phyloP scores from a whole-genome alignment of 2,113 vertebrate genomes.

The Thryonomys swinderianus region DNA sequence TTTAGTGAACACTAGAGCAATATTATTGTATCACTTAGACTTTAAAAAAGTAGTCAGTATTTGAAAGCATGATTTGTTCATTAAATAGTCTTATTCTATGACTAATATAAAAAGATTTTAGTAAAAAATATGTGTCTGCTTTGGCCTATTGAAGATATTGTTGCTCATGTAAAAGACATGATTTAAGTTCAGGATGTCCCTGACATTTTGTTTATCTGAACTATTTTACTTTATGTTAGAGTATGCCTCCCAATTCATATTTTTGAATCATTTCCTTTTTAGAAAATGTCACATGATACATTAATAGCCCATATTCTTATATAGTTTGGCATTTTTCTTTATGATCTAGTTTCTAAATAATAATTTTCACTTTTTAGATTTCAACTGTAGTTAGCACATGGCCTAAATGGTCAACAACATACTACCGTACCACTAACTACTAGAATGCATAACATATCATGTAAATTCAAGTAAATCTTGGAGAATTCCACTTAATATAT shows the following conservation, averaged over 20 bases:
- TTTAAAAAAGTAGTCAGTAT: not conserved
- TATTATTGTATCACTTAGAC: not conserved
- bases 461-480: not conserved
- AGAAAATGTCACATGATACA: not conserved
- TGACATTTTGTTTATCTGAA: not conserved
- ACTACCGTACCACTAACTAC: not conserved
- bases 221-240: slow-evolving; percentile 14
- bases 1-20: not conserved
- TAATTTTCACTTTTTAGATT: not conserved
- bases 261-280: not conserved
- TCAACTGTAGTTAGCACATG: not conserved
- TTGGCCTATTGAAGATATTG: not conserved
- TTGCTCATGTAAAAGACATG: not conserved
- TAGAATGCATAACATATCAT: not conserved
- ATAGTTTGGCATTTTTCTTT: not conserved
- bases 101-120: not conserved
- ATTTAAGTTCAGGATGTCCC: slow-evolving; percentile 33
- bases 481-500: not conserved
- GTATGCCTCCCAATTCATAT: not conserved
- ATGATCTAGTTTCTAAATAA: not conserved
- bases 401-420: not conserved
- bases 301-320: not conserved
- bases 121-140: not conserved
- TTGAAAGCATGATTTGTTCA: not conserved
- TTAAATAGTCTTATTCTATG: not conserved